Conservation (phyloP, 1,140 invertebrate genomes). For the Reticulitermes speratus region DNA sequence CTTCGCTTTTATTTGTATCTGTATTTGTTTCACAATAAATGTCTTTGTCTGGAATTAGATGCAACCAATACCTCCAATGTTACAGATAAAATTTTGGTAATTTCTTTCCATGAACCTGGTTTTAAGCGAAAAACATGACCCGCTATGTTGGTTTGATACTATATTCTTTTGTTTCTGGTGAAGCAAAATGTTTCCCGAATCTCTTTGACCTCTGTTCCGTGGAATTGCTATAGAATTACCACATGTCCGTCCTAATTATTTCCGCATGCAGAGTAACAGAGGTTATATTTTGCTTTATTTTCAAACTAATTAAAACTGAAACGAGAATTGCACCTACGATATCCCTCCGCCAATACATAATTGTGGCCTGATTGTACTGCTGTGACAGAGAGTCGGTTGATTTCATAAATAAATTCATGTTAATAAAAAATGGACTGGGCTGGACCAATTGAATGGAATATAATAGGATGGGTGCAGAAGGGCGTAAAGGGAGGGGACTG, state of each 20-base stretch:
- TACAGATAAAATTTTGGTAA: no score
- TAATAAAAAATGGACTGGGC: constrained; percentile 5
- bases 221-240: constrained; percentile 7
- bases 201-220: background rate
- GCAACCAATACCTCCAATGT: no score
- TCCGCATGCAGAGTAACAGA: background rate
- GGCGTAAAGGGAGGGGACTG: background rate
- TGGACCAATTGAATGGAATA: background rate
- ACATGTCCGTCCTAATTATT: background rate
- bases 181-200: background rate
- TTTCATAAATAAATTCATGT: constrained; percentile 20
- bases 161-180: no score
- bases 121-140: no score
- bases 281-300: constrained; percentile 1
- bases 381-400: background rate
- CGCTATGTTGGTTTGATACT: no score
- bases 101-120: no score
- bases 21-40: no score
- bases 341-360: background rate
- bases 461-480: background rate
- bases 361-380: background rate
- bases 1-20: no score
- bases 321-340: constrained; percentile 4
- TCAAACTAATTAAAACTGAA: constrained; percentile 19
- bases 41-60: no score